Conservation (phyloP, 2,797 vertebrate species). For the Megaceryle alcyon region DNA sequence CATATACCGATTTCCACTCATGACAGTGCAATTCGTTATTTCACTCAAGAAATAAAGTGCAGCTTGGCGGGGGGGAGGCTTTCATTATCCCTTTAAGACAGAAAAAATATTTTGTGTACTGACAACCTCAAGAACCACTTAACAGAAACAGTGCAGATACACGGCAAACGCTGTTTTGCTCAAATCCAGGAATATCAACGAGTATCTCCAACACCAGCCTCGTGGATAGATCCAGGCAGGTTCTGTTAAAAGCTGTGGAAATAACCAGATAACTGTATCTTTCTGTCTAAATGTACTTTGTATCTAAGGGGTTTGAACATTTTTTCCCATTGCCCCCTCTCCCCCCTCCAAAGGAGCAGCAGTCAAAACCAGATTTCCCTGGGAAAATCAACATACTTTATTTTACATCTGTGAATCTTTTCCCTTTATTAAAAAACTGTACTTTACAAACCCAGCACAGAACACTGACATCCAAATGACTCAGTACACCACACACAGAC, state of each 20-base stretch:
- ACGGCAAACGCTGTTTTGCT: not conserved
- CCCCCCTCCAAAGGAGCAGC: not conserved
- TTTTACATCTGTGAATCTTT: not conserved
- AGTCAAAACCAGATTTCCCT: not conserved
- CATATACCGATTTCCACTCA: not conserved
- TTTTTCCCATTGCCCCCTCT: too few species aligned
- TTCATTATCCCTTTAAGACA: not conserved
- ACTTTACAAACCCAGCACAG: not conserved
- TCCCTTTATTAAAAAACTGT: not conserved
- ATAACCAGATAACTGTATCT: not conserved
- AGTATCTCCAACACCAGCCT: not conserved
- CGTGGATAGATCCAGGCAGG: not conserved
- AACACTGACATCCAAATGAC: not conserved
- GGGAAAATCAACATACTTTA: not conserved
- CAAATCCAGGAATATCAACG: not conserved
- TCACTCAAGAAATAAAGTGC: not conserved
- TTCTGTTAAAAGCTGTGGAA: not conserved
- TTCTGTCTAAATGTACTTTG: not conserved
- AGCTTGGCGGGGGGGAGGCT: accelerated
- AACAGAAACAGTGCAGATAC: not conserved
- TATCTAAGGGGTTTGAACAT: not conserved
- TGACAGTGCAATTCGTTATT: accelerated
- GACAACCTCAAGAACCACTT: not conserved
- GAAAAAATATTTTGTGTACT: not conserved
- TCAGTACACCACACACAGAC: accelerated